Conservation (phyloP, 2,113 vertebrate genomes). For the Ameiurus melas region DNA sequence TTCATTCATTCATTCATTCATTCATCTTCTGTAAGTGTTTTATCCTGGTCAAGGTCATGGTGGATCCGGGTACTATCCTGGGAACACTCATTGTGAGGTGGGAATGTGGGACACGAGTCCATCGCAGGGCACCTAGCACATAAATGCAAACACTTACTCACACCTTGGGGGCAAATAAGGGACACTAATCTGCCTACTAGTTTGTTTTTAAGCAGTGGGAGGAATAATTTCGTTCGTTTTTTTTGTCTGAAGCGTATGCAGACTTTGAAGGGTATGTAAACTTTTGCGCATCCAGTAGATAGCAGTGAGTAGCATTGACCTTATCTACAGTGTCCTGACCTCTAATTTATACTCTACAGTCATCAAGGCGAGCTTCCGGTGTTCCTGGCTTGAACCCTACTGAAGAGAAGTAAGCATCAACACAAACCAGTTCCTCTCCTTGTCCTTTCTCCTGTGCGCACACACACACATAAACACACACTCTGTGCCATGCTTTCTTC, state of each 20-base stretch:
- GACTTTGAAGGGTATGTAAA: not conserved
- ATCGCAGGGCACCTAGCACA: not conserved
- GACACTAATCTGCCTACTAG: not conserved
- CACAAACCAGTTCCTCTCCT: not conserved
- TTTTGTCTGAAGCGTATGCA: not conserved
- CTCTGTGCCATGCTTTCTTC: not conserved
- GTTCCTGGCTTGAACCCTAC: conserved; percentile 91
- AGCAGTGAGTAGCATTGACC: not conserved
- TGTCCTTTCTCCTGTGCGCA: not conserved
- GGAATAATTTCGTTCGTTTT: not conserved
- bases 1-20: not conserved
- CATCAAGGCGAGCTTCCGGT: conserved; percentile 87
- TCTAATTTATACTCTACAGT: conserved; percentile 66
- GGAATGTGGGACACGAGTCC: not conserved
- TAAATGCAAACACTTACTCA: not conserved
- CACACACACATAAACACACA: not conserved
- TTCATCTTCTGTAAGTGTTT: not conserved
- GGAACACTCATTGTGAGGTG: not conserved
- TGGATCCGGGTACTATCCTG: not conserved
- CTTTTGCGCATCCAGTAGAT: not conserved
- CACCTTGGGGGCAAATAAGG: not conserved
- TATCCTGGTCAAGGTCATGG: not conserved
- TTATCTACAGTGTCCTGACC: no score
- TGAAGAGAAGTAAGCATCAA: conserved; percentile 87
- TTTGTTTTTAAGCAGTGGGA: not conserved